Evolutionary conservation across 2,113 vertebrate genomes (phyloP).

Genomic region (Eudyptes chrysolophus): DNA sequence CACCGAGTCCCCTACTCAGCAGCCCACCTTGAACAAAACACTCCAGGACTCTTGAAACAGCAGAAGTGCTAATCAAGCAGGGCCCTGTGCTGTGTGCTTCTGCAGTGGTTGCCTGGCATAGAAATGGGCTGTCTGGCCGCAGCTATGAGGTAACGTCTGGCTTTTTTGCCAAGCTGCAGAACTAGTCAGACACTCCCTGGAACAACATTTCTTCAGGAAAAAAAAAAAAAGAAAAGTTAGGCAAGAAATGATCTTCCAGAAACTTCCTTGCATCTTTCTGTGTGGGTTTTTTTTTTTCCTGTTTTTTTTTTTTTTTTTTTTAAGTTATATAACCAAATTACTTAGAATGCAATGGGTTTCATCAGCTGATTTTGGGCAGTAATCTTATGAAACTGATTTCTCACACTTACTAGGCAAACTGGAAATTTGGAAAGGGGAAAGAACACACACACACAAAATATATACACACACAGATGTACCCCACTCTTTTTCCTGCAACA

Average conservation of each 20-base stretch:
- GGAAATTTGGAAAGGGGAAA: slow-evolving; percentile 39
- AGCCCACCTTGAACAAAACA: slow-evolving; percentile 74
- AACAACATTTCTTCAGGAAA: slow-evolving; percentile 73
- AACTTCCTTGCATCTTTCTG: slow-evolving; percentile 63
- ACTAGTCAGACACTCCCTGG: slow-evolving; percentile 78
- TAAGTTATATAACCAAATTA: slow-evolving; percentile 57
- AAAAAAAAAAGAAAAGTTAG: slow-evolving; percentile 53
- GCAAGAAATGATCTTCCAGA: slow-evolving; percentile 67
- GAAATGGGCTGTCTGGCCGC: slow-evolving; percentile 77
- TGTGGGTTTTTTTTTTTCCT: background rate
- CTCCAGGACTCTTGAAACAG: slow-evolving; percentile 69
- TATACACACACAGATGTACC: slow-evolving; percentile 2
- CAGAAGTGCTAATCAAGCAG: slow-evolving; percentile 73
- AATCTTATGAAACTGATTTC: slow-evolving; percentile 49
- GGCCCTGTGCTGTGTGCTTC: slow-evolving; percentile 67
- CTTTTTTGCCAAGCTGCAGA: slow-evolving; percentile 80
- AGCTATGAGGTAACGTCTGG: slow-evolving; percentile 81
- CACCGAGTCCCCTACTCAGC: slow-evolving; percentile 56
- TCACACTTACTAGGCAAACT: slow-evolving; percentile 34
- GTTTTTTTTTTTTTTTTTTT: background rate
- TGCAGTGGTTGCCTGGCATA: slow-evolving; percentile 76
- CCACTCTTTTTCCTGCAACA: slow-evolving; percentile 41
- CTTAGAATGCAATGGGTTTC: slow-evolving; percentile 56
- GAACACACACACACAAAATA: background rate
- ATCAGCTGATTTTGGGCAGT: slow-evolving; percentile 51